phyloP scores from a whole-genome alignment of 2,113 vertebrate species.

The Melanocharis versteri region DNA sequence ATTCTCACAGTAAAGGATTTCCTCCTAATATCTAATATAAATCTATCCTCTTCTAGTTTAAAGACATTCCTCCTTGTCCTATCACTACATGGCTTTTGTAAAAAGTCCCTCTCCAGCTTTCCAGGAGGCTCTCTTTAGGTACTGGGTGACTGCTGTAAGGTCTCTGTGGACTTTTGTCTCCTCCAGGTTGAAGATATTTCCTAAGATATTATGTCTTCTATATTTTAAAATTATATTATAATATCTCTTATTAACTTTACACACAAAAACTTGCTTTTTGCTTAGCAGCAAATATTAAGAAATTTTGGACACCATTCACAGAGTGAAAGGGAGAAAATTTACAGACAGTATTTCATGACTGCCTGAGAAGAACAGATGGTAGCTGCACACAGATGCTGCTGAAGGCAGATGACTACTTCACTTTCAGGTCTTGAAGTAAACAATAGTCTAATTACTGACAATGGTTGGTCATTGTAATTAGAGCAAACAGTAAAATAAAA shows the following conservation, averaged over 20 bases:
- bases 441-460: slow-evolving; percentile 30
- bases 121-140: too few relatives aligned
- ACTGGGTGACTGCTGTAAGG: too few relatives aligned
- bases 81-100: background rate
- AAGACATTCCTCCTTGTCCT: background rate
- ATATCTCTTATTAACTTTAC: background rate
- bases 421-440: slow-evolving; percentile 47
- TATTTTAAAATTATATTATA: background rate
- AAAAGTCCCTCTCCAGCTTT: background rate
- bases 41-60: background rate
- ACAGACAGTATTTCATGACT: background rate
- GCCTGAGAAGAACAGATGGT: slow-evolving; percentile 43
- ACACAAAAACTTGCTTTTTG: background rate
- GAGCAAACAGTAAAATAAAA: slow-evolving; percentile 14
- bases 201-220: background rate
- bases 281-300: background rate
- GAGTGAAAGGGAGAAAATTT: background rate
- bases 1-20: background rate
- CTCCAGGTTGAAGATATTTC: background rate
- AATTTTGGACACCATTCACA: background rate
- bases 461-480: background rate
- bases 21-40: background rate
- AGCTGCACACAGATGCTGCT: background rate
- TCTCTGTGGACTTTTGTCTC: background rate
- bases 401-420: background rate